Evolutionary conservation across 1,140 invertebrate genomes (phyloP).

Genomic region (Drosophila simulans): DNA sequence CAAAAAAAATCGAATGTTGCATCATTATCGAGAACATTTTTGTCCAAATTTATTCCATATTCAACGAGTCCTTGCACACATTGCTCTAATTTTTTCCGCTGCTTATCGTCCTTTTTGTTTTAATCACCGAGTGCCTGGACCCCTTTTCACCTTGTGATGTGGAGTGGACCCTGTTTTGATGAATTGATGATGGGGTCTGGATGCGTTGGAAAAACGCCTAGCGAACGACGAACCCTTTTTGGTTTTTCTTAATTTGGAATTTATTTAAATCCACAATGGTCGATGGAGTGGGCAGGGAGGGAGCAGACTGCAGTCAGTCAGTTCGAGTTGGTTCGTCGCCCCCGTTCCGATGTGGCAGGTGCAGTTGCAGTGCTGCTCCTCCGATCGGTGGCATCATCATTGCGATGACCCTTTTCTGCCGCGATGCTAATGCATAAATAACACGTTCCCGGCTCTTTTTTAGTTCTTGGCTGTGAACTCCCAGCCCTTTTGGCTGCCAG

Average conservation of each 20-base stretch:
- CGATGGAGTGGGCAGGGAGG: constrained; percentile 19
- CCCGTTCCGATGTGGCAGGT: constrained; percentile 65
- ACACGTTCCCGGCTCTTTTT: constrained; percentile 44
- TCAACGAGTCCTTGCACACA: constrained; percentile 53
- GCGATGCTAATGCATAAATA: constrained; percentile 74
- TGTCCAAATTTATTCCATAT: constrained; percentile 79
- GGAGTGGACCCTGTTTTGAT: constrained; percentile 65
- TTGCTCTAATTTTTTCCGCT: constrained; percentile 83
- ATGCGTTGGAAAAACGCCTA: constrained; percentile 49
- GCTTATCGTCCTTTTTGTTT: constrained; percentile 79
- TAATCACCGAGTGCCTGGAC: constrained; percentile 56
- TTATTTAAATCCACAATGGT: constrained; percentile 75
- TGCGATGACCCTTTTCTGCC: constrained; percentile 20
- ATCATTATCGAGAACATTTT: constrained; percentile 71
- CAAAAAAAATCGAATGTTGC: constrained; percentile 67
- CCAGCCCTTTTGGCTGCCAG: constrained; percentile 5
- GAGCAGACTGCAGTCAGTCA: constrained; percentile 26
- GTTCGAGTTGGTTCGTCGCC: constrained; percentile 61
- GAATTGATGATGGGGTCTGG: constrained; percentile 83
- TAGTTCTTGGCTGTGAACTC: background rate
- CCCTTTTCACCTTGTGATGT: constrained; percentile 27
- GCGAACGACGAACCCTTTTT: constrained; percentile 35
- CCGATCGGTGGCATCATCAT: constrained; percentile 13
- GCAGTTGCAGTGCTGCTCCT: constrained; percentile 26
- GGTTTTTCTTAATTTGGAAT: constrained; percentile 82